Conservation (phyloP, 2,113 vertebrate species). For the Toxostoma redivivum region DNA sequence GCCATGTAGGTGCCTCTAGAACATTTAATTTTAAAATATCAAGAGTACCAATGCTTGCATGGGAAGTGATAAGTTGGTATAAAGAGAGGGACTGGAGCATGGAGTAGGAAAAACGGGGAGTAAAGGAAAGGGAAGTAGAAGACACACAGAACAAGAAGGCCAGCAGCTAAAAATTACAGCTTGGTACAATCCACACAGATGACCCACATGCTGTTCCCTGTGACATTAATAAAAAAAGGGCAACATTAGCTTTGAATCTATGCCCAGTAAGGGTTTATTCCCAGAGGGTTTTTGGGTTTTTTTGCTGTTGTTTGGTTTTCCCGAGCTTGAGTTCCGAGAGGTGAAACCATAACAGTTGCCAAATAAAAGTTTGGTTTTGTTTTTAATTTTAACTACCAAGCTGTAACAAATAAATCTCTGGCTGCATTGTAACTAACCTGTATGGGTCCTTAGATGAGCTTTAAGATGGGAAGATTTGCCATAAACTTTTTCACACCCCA, state of each 20-base stretch:
- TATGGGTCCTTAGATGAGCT: constrained; percentile 98
- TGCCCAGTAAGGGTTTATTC: background rate
- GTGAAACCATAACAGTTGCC: constrained; percentile 8
- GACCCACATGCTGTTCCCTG: background rate
- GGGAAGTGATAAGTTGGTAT: background rate
- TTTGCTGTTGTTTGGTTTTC: constrained; percentile 1
- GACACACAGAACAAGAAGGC: background rate
- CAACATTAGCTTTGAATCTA: background rate
- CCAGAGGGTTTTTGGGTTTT: background rate
- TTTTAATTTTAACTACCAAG: constrained; percentile 41
- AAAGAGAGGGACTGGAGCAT: background rate
- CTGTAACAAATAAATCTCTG: constrained; percentile 47
- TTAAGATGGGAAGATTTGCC: constrained; percentile 99
- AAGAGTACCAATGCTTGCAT: background rate
- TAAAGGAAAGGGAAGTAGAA: background rate
- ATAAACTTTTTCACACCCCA: constrained; percentile 99
- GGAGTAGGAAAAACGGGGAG: background rate
- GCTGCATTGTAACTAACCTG: constrained; percentile 87
- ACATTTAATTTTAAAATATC: constrained; percentile 20
- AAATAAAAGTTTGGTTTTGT: constrained; percentile 18
- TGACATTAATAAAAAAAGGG: background rate
- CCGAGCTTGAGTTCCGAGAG: background rate
- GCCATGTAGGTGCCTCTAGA: constrained; percentile 2
- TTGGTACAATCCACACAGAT: background rate
- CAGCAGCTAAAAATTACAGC: constrained; percentile 48